phyloP scores from a whole-genome alignment of 2,113 vertebrate species.

The Sturnus vulgaris region DNA sequence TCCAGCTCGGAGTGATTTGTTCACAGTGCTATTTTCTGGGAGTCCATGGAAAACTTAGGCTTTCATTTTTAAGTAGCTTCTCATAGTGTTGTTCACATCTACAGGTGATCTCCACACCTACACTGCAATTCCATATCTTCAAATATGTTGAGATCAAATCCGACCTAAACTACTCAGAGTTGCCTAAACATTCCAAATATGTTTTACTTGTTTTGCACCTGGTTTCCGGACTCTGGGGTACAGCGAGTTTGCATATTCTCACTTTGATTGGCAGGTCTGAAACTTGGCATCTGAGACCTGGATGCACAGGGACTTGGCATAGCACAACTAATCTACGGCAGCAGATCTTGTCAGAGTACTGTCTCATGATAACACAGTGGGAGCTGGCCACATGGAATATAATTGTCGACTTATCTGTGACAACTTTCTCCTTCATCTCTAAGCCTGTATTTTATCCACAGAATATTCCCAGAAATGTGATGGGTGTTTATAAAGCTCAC shows the following conservation, averaged over 20 bases:
- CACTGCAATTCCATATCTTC: not conserved
- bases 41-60: not conserved
- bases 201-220: not conserved
- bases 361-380: not conserved
- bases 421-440: slow-evolving; percentile 26
- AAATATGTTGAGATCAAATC: not conserved
- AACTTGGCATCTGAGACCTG: not conserved
- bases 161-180: not conserved
- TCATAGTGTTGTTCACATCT: not conserved
- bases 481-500: slow-evolving; percentile 19
- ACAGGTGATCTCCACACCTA: not conserved
- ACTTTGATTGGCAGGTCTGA: not conserved
- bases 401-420: not conserved
- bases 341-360: not conserved
- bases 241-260: not conserved
- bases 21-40: not conserved
- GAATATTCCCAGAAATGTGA: slow-evolving; percentile 33
- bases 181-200: not conserved
- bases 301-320: not conserved
- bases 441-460: not conserved
- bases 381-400: not conserved
- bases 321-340: not conserved
- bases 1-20: not conserved
- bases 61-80: not conserved
- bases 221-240: not conserved